phyloP scores from a whole-genome alignment of 2,888 invertebrate genomes.

The Rapana venosa region DNA sequence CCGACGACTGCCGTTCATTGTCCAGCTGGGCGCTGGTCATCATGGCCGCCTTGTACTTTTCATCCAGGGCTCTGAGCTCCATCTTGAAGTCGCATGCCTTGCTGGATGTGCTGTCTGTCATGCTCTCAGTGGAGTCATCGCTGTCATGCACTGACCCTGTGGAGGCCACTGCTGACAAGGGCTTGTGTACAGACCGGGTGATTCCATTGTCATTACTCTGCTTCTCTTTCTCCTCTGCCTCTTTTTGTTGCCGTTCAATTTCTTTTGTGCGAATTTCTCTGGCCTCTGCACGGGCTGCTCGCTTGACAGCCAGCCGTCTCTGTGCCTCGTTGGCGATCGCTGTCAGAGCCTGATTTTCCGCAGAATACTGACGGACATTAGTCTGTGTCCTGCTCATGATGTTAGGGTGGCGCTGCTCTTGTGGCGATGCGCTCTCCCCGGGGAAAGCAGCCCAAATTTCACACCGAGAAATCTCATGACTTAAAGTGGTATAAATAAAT shows the following conservation, averaged over 20 bases:
- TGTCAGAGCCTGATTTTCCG: conserved; percentile 97
- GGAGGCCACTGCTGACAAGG: not conserved
- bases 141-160: conserved; percentile 65
- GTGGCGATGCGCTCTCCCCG: too few species aligned
- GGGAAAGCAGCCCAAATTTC: too few species aligned
- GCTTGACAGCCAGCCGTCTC: conserved; percentile 93
- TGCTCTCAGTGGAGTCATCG: conserved; percentile 66
- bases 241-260: conserved; percentile 95
- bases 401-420: too few species aligned
- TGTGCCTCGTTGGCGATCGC: conserved; percentile 99
- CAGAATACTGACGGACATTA: conserved; percentile 89
- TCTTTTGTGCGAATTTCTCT: conserved; percentile 98
- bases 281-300: conserved; percentile 98
- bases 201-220: conserved; percentile 2
- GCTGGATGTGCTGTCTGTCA: conserved; percentile 46
- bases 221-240: conserved; percentile 79
- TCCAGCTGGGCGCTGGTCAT: conserved; percentile 98
- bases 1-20: conserved; percentile 96
- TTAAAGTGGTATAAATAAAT: too few species aligned
- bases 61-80: conserved; percentile 95
- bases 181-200: not conserved
- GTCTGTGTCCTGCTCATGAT: conserved; percentile 82
- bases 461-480: too few species aligned
- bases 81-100: conserved; percentile 61
- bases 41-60: conserved; percentile 99